Base-by-base conservation (phyloP, 2,888 invertebrate genomes). In the Matsumyia berberina region DNA sequence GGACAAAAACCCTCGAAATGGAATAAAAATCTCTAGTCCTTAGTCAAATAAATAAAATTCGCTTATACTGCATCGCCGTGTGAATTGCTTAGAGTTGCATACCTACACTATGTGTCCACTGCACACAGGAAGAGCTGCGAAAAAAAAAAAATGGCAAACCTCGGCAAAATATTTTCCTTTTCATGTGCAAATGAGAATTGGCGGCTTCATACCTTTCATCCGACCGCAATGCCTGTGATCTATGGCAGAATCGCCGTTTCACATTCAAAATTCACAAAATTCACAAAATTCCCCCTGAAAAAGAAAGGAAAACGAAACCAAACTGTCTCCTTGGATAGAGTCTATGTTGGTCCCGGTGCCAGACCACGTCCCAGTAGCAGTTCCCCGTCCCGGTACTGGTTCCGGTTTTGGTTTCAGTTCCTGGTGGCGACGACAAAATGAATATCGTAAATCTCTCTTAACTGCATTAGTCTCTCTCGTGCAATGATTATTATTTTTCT, bases 381-480 rank as follows among this genome's bases (percentile, higher is more conserved):
- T 49, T 3, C 24, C 24, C 24, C 1, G 24, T 49, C 1, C 24
- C 24, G 24, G 31, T 19, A 6, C n/a, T 29, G 31, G 57, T 49
- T 24, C 29, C 53, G 46, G 73, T 58, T 64, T 64, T 7, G 62
- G 42, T 57, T 70, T 62, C 33, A 72, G 37, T 49, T 66, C 39
- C 60, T 44, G 66, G 29, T 64, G 66, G 60, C 74, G 53, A 78
- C 72, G 82, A 66, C 82, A 78, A 83, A 78, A 78, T 83, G 78
- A 83, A 83, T 73, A 83, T 78, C 82, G 82, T 83, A 83, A 83
- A 83, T 83, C 82, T 78, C 78, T 53, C 42, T 82, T 77, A 78
- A 83, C 82, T 78, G 60, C 72, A 78, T 83, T 83, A 83, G 67
- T 70, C 70, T 70, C 78, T 70, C 70, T 70, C 64, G 53, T 69